Percentiles rank a stretch among this genome's conserved stretches.
Evolutionary conservation across 1,140 invertebrate genomes (phyloP).

Genomic region (Neodiprion virginianus): DNA sequence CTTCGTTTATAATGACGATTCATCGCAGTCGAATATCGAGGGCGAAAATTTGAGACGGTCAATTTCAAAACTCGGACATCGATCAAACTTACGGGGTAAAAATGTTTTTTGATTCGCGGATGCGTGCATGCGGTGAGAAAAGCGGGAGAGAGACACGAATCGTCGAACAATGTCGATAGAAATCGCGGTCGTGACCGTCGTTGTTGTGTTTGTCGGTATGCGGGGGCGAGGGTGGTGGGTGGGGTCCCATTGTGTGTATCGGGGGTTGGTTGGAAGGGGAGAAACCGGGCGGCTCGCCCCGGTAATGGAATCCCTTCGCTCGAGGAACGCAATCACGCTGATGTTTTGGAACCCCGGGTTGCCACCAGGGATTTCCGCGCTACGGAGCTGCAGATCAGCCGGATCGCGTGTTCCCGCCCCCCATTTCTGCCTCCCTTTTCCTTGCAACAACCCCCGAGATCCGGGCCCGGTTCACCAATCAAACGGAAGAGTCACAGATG

Average conservation of each 20-base stretch:
- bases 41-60: too few relatives aligned
- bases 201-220: slow-evolving; percentile 1
- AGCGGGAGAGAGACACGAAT: background rate
- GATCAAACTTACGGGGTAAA: too few relatives aligned
- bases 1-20: too few relatives aligned
- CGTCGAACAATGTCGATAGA: slow-evolving; percentile 2
- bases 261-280: slow-evolving; percentile 29
- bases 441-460: slow-evolving; percentile 23
- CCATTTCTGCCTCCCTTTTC: slow-evolving; percentile 34
- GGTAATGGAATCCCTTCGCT: slow-evolving; percentile 60
- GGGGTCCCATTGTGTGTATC: background rate
- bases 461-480: too few relatives aligned
- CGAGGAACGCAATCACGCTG: slow-evolving; percentile 61
- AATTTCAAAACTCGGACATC: too few relatives aligned
- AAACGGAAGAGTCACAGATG: too few relatives aligned
- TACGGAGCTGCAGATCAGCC: slow-evolving; percentile 55
- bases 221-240: background rate
- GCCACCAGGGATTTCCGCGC: slow-evolving; percentile 59
- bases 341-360: slow-evolving; percentile 58
- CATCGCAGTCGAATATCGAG: too few relatives aligned
- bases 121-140: background rate
- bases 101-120: too few relatives aligned
- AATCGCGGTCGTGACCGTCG: background rate
- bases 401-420: slow-evolving; percentile 43
- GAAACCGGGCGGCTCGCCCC: slow-evolving; percentile 30